These are phyloP conservation scores for Himalopsyche anomala DNA, from an alignment of 2,888 invertebrate genomes.

Conservation along the genomic window DNA sequence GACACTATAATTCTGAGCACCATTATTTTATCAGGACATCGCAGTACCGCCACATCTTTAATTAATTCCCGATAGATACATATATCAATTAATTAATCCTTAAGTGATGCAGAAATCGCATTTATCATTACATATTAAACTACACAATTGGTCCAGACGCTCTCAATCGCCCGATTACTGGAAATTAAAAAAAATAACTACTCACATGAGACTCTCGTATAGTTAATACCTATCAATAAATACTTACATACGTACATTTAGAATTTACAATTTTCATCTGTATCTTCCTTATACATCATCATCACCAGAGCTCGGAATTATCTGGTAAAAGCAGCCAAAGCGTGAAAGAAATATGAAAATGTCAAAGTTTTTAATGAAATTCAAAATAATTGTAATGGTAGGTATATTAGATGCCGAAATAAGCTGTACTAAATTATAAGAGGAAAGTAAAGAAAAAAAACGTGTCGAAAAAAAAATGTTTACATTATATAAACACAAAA, in stretches of 20 bases:
- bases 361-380: no score
- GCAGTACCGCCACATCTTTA: conserved; percentile 57
- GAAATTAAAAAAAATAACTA: conserved; percentile 60
- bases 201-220: conserved; percentile 15
- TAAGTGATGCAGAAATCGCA: conserved; percentile 51
- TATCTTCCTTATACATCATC: conserved; percentile 7
- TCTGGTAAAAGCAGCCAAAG: not conserved
- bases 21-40: conserved; percentile 62
- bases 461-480: no score
- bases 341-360: not conserved
- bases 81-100: conserved; percentile 51
- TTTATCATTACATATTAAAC: conserved; percentile 46
- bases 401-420: no score
- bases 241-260: conserved; percentile 54
- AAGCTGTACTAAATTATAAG: no score
- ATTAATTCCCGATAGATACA: conserved; percentile 41
- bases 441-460: no score
- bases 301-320: conserved; percentile 2
- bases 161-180: conserved; percentile 48
- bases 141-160: conserved; percentile 62
- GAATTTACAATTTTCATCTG: conserved; percentile 14
- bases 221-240: conserved; percentile 50
- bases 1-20: conserved; percentile 66
- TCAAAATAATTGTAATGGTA: no score
- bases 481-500: no score